Evolutionary conservation across 1,140 invertebrate species (phyloP), one percentile per base, ranked within the genome.

Genomic region (Ectropis grisescens): DNA sequence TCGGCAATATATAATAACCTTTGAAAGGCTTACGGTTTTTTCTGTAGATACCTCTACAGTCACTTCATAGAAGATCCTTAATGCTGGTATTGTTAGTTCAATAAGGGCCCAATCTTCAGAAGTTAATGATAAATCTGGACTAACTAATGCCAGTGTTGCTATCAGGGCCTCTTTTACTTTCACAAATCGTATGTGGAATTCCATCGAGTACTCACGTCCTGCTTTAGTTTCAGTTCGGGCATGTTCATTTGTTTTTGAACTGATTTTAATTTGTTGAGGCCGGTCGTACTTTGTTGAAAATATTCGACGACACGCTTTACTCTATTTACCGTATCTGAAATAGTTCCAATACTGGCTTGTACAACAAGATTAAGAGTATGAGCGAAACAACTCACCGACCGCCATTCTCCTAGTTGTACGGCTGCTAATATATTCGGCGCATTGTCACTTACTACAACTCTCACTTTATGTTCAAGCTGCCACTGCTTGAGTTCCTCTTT

Each of bases 241-340:
- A 31, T 31, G n/a, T 31, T 31, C 29, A 31, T 31, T 31, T 31
- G 13, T 31, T 31, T 14, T 19, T 31, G 29, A 31, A 31, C 5
- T 31, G 2, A 14, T 31, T 31, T 31, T 15, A 31, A n/a, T 31
- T 15, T 31, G 29, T 13, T 29, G 8, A 2, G 4, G 27, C 8
- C 11, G 13, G 9, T 29, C 11, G 32, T 33, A 12, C 19, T 33
- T 13, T 23, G 7, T 5, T 33, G 19, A 33, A 33, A 33, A 33
- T 25, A 13, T 13, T 23, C 32, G 19, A n/a, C n/a, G n/a, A n/a
- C n/a, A 7, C 5, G 5, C 13, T 36, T 36, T 19, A 19, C 27
- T 36, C 12, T 36, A 10, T 11, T 27, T 28, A 28, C 2, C 2
- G 25, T 35, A 11, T 7, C 1, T 5, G 12, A 7, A 13, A 35